A percentile compares a stretch with the other conserved stretches of the same genome.
These are phyloP conservation scores for Laspeyria flexula DNA, from an alignment of 2,888 invertebrate species.

Conservation along the genomic window DNA sequence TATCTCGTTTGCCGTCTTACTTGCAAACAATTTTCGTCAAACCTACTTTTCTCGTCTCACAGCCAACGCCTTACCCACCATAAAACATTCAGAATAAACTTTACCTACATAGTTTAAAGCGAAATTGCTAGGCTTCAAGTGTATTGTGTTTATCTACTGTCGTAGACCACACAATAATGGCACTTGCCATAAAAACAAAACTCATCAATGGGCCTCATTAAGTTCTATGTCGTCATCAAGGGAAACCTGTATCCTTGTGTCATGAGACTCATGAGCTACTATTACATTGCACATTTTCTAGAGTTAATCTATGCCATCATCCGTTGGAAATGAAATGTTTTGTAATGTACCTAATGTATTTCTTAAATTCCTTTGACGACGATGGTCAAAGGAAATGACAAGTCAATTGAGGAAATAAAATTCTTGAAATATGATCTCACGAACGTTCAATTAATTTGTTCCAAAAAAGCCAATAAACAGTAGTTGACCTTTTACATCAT, in stretches of 20 bases:
- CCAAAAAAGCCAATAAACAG: no score
- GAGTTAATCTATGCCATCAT: conserved; percentile 19
- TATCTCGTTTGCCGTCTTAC: neutral
- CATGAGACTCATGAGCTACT: conserved; percentile 20
- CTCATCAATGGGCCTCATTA: conserved; percentile 42
- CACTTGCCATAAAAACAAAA: conserved; percentile 28
- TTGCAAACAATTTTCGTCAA: neutral
- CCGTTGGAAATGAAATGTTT: conserved; percentile 34
- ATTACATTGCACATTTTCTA: conserved; percentile 24
- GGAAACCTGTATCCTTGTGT: conserved; percentile 36
- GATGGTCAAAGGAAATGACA: conserved; percentile 19
- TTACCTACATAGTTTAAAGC: neutral
- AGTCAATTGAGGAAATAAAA: conserved; percentile 25
- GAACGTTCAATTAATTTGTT: neutral
- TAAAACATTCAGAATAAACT: neutral
- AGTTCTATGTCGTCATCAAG: conserved; percentile 34
- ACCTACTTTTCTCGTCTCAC: neutral
- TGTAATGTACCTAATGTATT: conserved; percentile 27
- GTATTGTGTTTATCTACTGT: conserved; percentile 8
- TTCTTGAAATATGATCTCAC: neutral
- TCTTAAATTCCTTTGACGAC: conserved; percentile 8
- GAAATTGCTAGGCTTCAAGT: neutral
- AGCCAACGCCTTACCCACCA: neutral
- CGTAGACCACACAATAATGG: conserved; percentile 32
- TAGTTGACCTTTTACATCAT: no score